Base-by-base conservation (phyloP, 1,140 invertebrate genomes). In the Euwallacea similis region DNA sequence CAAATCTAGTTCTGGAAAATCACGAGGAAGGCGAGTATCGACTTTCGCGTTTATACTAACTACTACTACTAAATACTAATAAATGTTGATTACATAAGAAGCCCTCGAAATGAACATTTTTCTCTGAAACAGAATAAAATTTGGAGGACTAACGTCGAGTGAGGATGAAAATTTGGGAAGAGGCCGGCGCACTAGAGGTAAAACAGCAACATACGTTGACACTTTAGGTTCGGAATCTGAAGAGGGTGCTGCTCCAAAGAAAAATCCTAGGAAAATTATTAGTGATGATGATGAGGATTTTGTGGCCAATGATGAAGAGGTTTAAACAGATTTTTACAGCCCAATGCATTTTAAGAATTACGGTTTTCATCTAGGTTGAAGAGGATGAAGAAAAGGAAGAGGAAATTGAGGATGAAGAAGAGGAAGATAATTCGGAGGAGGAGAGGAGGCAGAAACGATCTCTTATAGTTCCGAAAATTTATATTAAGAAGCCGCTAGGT, bases 171-270 rank as follows among this genome's bases (percentile, higher is more conserved):
- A 50, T 33, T 79, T 82, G 64, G 80, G 81, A 16, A 74, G 83
- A 46, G 77, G 84, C 7, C 78, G 87, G 70, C 82, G 86, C 15
- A 91, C 89, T 2, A 83, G 90, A 58, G 90, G 90, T 2, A 85
- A 88, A 42, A 89, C 90, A 76, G 89, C 90, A 54, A 90, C 89
- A 75, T 92, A 91, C 77, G 84, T 89, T 46, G 89, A 91, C 77
- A 84, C 84, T 72, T 83, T 85, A 74, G 89, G 84, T 59, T 88
- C 83, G 70, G 89, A 85, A 75, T 87, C 84, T 69, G 87, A 88
- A 72, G 86, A 88, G 79, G 87, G 66, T 16, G 2, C 47, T 7
- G 11, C 33, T 46, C 43, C 50, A 8, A 70, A 66, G 16, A 75
- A 64, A 61, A 64, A 73, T 50, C 53, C 63, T 41, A 46, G 70